Evolutionary conservation across 2,888 invertebrate species (phyloP).

Genomic region (Deilephila porcellus): DNA sequence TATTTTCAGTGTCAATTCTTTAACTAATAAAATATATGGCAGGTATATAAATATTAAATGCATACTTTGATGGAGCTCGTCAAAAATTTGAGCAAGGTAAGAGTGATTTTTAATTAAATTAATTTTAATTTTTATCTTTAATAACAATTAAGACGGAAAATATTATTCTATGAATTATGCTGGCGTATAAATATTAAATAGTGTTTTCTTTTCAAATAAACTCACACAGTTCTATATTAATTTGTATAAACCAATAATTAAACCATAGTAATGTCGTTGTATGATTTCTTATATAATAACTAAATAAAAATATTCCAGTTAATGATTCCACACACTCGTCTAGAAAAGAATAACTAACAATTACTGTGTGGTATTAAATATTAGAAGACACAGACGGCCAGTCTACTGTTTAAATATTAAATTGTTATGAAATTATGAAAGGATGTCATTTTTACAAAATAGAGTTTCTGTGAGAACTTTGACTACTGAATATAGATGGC

Average conservation of each 20-base stretch:
- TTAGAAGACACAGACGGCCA: conserved; percentile 47
- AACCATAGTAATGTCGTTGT: conserved; percentile 10
- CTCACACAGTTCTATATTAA: neutral
- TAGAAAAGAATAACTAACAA: neutral
- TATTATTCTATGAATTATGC: neutral
- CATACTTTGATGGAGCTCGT: neutral
- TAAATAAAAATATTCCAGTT: neutral
- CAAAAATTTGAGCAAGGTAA: neutral
- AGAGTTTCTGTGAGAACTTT: conserved; percentile 8
- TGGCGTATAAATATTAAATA: neutral
- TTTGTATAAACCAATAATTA: neutral
- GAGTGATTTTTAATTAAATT: neutral
- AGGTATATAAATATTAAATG: neutral
- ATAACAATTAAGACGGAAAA: conserved; percentile 2
- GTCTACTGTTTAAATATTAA: conserved; percentile 14
- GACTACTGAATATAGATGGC: conserved; percentile 1
- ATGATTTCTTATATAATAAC: conserved; percentile 4
- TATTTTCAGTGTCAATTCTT: conserved; percentile 71
- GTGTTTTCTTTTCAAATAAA: too few species aligned
- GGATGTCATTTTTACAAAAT: conserved; percentile 8
- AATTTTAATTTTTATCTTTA: too few species aligned
- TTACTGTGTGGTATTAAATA: conserved; percentile 12
- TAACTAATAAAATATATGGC: conserved; percentile 29
- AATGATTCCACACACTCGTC: neutral
- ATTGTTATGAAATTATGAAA: conserved; percentile 3